Conservation (phyloP, 2,888 invertebrate genomes). For the Folsomia manolachei region DNA sequence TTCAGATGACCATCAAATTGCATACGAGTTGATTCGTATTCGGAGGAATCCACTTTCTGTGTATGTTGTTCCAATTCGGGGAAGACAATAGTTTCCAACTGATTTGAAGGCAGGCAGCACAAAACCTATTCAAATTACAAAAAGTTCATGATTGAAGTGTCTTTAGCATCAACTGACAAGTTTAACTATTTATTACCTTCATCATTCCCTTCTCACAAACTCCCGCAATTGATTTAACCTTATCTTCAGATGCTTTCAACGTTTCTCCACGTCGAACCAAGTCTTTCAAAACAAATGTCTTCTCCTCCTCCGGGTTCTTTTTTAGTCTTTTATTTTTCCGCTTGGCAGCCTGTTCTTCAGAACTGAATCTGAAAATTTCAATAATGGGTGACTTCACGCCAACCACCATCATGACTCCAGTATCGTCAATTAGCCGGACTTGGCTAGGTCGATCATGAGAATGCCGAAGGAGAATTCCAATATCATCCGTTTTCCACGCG, state of each 20-base stretch:
- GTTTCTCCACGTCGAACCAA: constrained; percentile 41
- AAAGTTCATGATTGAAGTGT: constrained; percentile 7
- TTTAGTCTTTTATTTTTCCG: constrained; percentile 73
- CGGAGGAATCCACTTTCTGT: background rate
- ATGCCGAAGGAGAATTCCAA: constrained; percentile 45
- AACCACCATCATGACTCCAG: constrained; percentile 29
- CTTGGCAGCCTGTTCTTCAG: constrained; percentile 69
- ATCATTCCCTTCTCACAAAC: constrained; percentile 64
- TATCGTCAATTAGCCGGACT: constrained; percentile 37
- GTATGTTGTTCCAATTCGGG: constrained; percentile 11
- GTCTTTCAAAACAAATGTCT: constrained; percentile 39
- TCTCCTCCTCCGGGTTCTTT: constrained; percentile 60
- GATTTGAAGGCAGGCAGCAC: constrained; percentile 48
- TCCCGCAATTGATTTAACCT: constrained; percentile 67
- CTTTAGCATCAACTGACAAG: background rate
- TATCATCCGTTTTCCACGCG: constrained; percentile 38
- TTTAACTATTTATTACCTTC: background rate
- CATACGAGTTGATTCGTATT: constrained; percentile 18
- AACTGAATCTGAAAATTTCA: constrained; percentile 78
- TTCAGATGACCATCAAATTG: constrained; percentile 74
- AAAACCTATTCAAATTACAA: constrained; percentile 36
- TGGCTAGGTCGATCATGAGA: constrained; percentile 38
- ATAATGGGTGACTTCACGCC: constrained; percentile 54
- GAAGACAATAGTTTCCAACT: constrained; percentile 40
- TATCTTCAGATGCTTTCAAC: constrained; percentile 53